phyloP scores from a whole-genome alignment of 2,888 invertebrate genomes.

The Hirudinaria manillensis region DNA sequence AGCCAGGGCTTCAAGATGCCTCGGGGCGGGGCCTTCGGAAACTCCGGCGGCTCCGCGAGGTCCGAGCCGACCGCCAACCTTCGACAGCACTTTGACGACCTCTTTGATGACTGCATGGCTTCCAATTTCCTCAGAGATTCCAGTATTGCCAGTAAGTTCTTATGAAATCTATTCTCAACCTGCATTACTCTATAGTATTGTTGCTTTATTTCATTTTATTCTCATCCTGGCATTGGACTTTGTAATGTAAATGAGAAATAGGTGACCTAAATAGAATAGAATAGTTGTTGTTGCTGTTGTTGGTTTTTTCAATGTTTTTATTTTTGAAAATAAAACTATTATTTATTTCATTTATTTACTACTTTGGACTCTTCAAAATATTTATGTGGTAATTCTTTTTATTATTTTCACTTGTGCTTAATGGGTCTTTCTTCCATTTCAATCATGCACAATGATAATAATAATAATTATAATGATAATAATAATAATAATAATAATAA shows the following conservation, averaged over 20 bases:
- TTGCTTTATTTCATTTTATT: background rate
- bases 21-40: background rate
- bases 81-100: background rate
- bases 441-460: background rate
- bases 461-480: too few relatives aligned
- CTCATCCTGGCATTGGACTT: background rate
- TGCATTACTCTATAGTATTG: background rate
- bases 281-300: background rate
- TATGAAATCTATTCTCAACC: background rate
- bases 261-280: too few relatives aligned
- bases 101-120: constrained; percentile 1
- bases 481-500: too few relatives aligned
- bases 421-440: background rate
- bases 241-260: background rate
- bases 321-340: too few relatives aligned
- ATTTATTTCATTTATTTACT: background rate
- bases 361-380: background rate
- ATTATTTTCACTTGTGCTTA: background rate
- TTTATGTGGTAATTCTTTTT: background rate
- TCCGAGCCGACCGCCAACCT: background rate
- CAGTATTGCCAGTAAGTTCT: background rate
- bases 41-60: background rate
- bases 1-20: background rate
- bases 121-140: background rate
- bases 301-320: background rate